Percentiles rank a stretch among this genome's conserved stretches.
phyloP scores from a whole-genome alignment of 2,797 vertebrate species.

The Neopelma chrysocephalum region DNA sequence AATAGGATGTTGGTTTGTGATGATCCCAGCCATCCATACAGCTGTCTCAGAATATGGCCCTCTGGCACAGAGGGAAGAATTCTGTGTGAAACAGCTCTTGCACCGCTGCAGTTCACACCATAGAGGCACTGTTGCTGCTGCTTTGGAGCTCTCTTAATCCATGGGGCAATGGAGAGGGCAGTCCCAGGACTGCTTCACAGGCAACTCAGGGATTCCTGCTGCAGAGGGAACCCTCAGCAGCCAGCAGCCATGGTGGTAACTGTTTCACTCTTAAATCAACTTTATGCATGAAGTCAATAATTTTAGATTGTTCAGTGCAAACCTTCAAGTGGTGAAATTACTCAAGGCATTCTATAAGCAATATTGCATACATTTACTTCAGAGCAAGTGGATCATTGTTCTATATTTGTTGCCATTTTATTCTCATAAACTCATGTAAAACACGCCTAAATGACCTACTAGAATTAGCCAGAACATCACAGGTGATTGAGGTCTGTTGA shows the following conservation, averaged over 20 bases:
- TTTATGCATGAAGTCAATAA: neutral
- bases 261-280: constrained; percentile 3
- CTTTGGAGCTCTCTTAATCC: neutral
- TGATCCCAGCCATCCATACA: neutral
- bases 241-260: neutral
- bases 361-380: neutral
- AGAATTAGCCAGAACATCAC: neutral
- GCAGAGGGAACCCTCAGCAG: neutral
- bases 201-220: neutral
- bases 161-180: neutral
- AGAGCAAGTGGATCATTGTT: neutral
- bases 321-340: neutral
- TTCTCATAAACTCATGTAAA: neutral
- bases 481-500: neutral
- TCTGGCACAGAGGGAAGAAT: neutral
- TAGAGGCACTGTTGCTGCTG: neutral
- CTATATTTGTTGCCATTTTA: neutral
- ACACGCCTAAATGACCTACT: neutral
- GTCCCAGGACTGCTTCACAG: neutral
- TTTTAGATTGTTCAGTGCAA: neutral
- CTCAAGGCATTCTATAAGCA: neutral
- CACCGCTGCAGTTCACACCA: neutral
- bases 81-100: neutral
- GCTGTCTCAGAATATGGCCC: neutral
- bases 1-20: neutral